Conservation (phyloP, 2,113 vertebrate species). For the Girardinichthys multiradiatus region DNA sequence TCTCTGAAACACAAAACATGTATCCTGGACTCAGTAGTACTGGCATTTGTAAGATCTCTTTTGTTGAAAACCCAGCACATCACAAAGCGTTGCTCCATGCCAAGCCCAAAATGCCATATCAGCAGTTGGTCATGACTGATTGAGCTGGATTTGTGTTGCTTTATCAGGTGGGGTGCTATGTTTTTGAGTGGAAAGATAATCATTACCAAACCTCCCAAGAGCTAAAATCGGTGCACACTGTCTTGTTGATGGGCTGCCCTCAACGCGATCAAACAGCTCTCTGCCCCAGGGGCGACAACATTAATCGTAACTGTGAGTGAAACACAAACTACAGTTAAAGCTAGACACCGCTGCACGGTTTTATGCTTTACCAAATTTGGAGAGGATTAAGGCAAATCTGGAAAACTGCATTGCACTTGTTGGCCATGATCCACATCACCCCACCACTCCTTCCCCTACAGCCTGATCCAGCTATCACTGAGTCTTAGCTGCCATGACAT, state of each 20-base stretch:
- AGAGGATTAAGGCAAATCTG: constrained; percentile 38
- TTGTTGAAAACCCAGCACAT: background rate
- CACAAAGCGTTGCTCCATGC: constrained; percentile 8
- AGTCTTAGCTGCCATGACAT: constrained; percentile 62
- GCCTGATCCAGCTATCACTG: constrained; percentile 25
- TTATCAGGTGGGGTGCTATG: constrained; percentile 56
- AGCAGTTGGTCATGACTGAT: constrained; percentile 63
- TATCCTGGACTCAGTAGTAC: constrained; percentile 19
- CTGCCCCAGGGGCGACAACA: constrained; percentile 50
- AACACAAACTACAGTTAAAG: constrained; percentile 34
- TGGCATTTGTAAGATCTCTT: constrained; percentile 25
- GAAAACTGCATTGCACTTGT: constrained; percentile 13
- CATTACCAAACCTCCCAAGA: constrained; percentile 67
- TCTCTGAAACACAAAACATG: constrained; percentile 38
- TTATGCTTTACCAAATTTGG: constrained; percentile 23
- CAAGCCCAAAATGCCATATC: constrained; percentile 31
- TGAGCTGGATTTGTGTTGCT: constrained; percentile 40
- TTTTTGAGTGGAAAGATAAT: constrained; percentile 68
- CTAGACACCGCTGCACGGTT: background rate
- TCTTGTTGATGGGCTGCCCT: constrained; percentile 75
- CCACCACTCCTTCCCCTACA: background rate
- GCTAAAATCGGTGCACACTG: constrained; percentile 71
- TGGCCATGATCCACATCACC: constrained; percentile 19
- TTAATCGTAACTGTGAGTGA: constrained; percentile 40
- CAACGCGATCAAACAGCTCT: constrained; percentile 67